These are phyloP conservation scores for Sprattus sprattus DNA, from an alignment of 2,113 vertebrate genomes.

Conservation along the genomic window DNA sequence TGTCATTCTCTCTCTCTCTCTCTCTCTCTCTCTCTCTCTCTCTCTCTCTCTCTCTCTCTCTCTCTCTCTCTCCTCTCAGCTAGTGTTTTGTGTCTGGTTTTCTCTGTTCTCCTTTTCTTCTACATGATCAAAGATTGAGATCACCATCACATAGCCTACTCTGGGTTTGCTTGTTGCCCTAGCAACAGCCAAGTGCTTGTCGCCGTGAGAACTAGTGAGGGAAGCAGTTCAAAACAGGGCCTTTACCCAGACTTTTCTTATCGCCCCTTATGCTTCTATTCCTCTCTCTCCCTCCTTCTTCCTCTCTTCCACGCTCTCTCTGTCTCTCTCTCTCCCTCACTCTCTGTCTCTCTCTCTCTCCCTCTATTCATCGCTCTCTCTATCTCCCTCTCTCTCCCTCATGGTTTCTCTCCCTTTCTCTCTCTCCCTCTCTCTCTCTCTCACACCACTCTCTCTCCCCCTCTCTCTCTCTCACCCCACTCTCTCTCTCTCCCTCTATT, in stretches of 20 bases:
- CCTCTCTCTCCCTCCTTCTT: constrained; percentile 23
- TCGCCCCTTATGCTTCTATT: neutral
- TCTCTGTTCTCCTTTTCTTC: constrained; percentile 13
- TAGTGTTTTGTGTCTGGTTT: neutral
- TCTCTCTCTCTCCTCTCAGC: neutral
- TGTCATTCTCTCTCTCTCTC: neutral
- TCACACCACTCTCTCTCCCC: no score
- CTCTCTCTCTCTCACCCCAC: no score
- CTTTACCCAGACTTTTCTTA: constrained; percentile 26
- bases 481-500: no score
- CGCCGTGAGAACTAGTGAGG: constrained; percentile 34
- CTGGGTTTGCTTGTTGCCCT: constrained; percentile 56
- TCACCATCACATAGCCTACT: constrained; percentile 53
- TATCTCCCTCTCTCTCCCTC: no score
- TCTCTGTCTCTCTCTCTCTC: constrained; percentile 18
- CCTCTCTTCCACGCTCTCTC: no score
- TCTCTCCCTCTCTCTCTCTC: no score
- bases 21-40: no score
- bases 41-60: neutral
- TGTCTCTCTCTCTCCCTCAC: constrained; percentile 28
- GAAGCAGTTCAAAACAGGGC: constrained; percentile 44
- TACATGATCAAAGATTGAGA: constrained; percentile 52
- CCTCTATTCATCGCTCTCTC: no score
- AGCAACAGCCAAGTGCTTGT: constrained; percentile 51
- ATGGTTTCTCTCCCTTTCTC: constrained; percentile 10